Evolutionary conservation across 2,113 vertebrate genomes (phyloP), one percentile per base, ranked within the genome.

Genomic region (Malurus cyaneus): DNA sequence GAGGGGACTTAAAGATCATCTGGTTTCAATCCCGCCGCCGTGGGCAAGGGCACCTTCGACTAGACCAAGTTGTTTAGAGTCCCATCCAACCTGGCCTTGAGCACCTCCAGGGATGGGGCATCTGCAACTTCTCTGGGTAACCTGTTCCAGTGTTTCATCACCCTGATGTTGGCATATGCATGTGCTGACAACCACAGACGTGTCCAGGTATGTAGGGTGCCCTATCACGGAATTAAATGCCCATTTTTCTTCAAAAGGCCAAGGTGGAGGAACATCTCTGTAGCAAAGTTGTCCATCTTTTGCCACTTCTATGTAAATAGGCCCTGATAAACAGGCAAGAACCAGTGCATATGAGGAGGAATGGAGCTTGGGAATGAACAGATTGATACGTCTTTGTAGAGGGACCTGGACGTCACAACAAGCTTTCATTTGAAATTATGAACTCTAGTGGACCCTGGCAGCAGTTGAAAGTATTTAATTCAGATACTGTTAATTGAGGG

Each of bases 161-260:
- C 19, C 8, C 29, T 36, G 3, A 11, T 14, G 62, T 32, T 20
- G 2, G 12, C 4, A 0, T 0, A 32, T 47, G 4, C 25, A 8
- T 4, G 1, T 12, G 2, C 21, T 49, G 64, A 4, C 29, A 16
- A 4, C n/a, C 56, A 7, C 29, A 24, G 56, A 24, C 26, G 4
- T 3, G 1, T 4, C 46, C 62, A 6, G 46, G 4, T 5, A 2
- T 12, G 4, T 8, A 26, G 16, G 36, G 1, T 71, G 64, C 25
- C 4, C 0, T 41, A 4, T 29, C 20, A 5, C 72, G 25, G 69
- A 49, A 46, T 9, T 12, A 57, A 66, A 14, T 14, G 9, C n/a
- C 12, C 0, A 0, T 52, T 79, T 50, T 71, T 52, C 46, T 47
- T 42, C 28, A 3, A 56, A 32, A 8, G 11, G 7, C 31, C 17